Percentiles rank a stretch among this genome's conserved stretches.
These are phyloP conservation scores for Rattus rattus DNA, from an alignment of 2,113 vertebrate species.

Conservation along the genomic window DNA sequence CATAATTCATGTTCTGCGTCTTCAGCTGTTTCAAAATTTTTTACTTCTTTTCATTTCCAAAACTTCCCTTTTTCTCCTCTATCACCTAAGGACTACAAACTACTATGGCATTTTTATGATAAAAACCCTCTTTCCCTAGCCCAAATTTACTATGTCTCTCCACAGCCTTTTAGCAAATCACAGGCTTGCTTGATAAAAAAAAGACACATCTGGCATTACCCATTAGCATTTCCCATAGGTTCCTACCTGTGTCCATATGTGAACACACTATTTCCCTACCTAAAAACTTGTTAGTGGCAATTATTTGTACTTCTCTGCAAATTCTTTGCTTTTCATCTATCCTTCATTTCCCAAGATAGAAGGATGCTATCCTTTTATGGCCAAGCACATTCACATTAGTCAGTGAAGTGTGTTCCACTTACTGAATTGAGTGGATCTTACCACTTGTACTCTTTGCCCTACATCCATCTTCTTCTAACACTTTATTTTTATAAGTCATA, in stretches of 20 bases:
- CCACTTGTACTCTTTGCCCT: too few relatives aligned
- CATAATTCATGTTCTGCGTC: too few relatives aligned
- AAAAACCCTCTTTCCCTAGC: not conserved
- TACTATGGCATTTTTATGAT: too few relatives aligned
- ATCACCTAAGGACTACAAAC: not conserved
- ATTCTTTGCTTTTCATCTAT: not conserved
- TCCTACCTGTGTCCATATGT: not conserved
- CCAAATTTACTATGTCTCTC: not conserved
- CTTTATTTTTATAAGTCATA: not conserved
- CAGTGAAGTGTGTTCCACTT: not conserved
- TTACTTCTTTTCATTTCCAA: not conserved
- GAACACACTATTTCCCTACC: not conserved
- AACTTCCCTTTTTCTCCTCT: not conserved
- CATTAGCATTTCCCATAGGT: not conserved
- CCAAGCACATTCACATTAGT: not conserved
- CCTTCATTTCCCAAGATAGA: not conserved
- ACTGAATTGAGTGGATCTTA: not conserved
- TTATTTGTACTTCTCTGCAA: not conserved
- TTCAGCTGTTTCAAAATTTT: not conserved
- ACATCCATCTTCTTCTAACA: not conserved
- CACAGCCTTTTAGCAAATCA: not conserved
- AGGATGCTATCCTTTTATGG: not conserved
- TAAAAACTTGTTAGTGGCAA: not conserved
- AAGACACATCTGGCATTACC: not conserved
- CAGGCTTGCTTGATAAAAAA: not conserved